phyloP scores from a whole-genome alignment of 1,140 invertebrate genomes.

The Oncopodura yosiiana region DNA sequence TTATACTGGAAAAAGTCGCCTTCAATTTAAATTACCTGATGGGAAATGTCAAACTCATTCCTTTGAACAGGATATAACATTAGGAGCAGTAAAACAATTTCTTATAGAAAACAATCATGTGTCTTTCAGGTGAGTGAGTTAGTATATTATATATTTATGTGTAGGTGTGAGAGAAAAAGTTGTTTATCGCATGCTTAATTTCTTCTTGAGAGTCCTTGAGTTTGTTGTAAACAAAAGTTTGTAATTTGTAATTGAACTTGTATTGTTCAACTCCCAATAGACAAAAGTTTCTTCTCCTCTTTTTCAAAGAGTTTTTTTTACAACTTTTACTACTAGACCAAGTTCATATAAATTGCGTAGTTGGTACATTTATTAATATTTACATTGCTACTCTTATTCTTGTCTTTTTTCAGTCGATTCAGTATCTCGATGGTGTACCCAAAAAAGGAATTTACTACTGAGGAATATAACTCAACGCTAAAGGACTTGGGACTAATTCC shows the following conservation, averaged over 20 bases:
- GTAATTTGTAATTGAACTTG: too few relatives aligned
- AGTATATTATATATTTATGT: slow-evolving; percentile 2
- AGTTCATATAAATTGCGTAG: too few relatives aligned
- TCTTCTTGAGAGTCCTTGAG: too few relatives aligned
- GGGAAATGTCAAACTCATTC: slow-evolving; percentile 56
- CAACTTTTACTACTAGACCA: too few relatives aligned
- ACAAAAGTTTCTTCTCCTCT: too few relatives aligned
- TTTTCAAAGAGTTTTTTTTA: too few relatives aligned
- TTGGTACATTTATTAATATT: background rate
- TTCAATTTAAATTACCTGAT: slow-evolving; percentile 75
- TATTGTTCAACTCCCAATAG: too few relatives aligned
- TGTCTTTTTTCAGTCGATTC: slow-evolving; percentile 46
- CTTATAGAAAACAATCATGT: slow-evolving; percentile 46
- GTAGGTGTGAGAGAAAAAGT: background rate
- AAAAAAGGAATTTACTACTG: slow-evolving; percentile 54
- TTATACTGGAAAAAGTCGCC: slow-evolving; percentile 46
- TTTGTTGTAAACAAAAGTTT: too few relatives aligned
- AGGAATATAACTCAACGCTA: slow-evolving; percentile 53
- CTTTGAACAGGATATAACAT: slow-evolving; percentile 49
- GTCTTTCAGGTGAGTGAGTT: slow-evolving; percentile 38
- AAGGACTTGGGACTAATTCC: slow-evolving; percentile 62
- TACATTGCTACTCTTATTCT: slow-evolving; percentile 1
- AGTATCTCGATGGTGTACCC: slow-evolving; percentile 69
- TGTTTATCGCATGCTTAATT: too few relatives aligned
- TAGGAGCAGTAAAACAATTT: slow-evolving; percentile 49